Evolutionary conservation across 2,113 vertebrate genomes (phyloP).

Genomic region (Podarcis muralis): DNA sequence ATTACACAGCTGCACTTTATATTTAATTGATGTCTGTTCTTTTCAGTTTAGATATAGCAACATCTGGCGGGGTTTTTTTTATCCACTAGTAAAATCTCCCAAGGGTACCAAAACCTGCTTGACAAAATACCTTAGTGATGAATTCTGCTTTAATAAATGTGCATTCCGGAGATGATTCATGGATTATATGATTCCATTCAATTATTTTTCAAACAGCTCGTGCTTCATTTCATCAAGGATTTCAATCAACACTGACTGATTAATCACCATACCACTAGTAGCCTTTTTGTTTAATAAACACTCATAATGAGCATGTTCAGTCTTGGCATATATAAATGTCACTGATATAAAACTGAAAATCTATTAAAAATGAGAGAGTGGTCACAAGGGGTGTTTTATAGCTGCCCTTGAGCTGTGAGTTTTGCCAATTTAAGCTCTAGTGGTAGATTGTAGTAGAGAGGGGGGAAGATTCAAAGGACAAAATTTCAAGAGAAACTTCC

Average conservation of each 20-base stretch:
- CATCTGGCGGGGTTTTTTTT: conserved; percentile 64
- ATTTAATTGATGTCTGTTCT: conserved; percentile 58
- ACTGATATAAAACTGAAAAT: conserved; percentile 52
- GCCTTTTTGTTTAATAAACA: conserved; percentile 77
- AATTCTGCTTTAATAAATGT: conserved; percentile 75
- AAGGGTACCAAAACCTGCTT: conserved; percentile 61
- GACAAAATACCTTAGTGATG: conserved; percentile 72
- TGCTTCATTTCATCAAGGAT: conserved; percentile 77
- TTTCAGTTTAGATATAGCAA: conserved; percentile 55
- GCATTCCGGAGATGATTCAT: conserved; percentile 76
- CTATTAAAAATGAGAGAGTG: conserved; percentile 35
- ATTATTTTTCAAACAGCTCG: conserved; percentile 77
- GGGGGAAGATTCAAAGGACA: neutral
- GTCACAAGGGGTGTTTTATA: neutral
- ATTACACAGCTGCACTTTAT: conserved; percentile 26
- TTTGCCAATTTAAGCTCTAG: neutral
- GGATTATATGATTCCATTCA: conserved; percentile 74
- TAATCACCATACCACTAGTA: conserved; percentile 71
- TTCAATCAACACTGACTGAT: conserved; percentile 74
- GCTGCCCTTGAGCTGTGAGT: conserved; percentile 1
- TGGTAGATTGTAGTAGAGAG: neutral
- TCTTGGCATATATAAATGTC: conserved; percentile 62
- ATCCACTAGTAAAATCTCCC: conserved; percentile 53
- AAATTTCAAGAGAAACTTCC: neutral
- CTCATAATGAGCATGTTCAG: conserved; percentile 61